Base-by-base conservation (phyloP, 2,797 vertebrate species). In the Argyrosomus regius region DNA sequence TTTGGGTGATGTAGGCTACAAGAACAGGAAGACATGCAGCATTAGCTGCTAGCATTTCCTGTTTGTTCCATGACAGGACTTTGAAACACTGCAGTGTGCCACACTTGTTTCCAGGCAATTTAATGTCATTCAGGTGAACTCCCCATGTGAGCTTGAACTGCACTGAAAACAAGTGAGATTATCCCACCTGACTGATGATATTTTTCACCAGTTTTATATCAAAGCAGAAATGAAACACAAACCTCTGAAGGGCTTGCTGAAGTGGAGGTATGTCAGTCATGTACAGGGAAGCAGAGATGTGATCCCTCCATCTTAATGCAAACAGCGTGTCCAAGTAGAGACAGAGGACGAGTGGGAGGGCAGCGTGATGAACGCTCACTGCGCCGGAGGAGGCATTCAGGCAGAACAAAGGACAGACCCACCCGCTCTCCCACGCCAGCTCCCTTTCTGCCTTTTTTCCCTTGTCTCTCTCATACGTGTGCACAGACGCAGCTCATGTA, bases 241-340 rank as follows among this genome's bases (percentile, higher is more conserved):
- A 59, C 9, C 35, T 10, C n/a, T 28, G 39, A 50, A 39, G 0
- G 3, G 8, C 48, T 24, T 41, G 43, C 39, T 57, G 45, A 58
- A 46, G 26, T 46, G 24, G 26, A 48, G 39, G 74, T 70, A 56
- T 56, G 28, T 45, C 18, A 11, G 20, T 73, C 22, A 12, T 46
- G 56, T 49, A 16, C 1, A 16, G 48, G 53, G 62, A 60, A 49
- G 57, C 64, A 65, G 71, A 48, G 20, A 20, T 61, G 48, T 85
- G 77, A 83, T 87, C 75, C 72, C 70, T 82, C 81, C 71, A 59
- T 82, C 50, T 62, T 70, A 59, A 74, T 72, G 74, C 77, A 52
- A 53, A 63, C 75, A 59, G 61, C 46, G 31, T 64, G 79, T 70
- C 80, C 71, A 73, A 75, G 65, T 65, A 45, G 71, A 46, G 41